Evolutionary conservation across 2,113 vertebrate genomes (phyloP).

Genomic region (Hymenochirus boettgeri): DNA sequence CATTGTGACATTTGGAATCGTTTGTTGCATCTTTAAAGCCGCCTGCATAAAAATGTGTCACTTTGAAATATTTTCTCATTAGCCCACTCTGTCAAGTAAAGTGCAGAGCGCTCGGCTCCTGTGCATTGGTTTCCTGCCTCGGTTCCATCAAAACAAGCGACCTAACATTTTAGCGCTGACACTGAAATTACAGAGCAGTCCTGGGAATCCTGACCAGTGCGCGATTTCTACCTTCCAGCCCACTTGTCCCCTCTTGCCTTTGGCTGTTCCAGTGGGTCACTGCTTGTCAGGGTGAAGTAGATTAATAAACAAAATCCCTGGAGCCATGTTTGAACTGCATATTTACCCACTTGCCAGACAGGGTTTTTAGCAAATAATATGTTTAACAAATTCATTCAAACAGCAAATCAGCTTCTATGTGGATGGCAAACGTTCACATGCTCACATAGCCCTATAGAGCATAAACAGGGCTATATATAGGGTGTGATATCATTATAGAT

Average conservation of each 20-base stretch:
- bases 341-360: neutral
- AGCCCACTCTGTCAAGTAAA: slow-evolving; percentile 50
- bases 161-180: slow-evolving; percentile 56
- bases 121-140: slow-evolving; percentile 46
- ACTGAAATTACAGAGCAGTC: slow-evolving; percentile 54
- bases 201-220: slow-evolving; percentile 47
- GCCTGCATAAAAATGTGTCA: slow-evolving; percentile 46
- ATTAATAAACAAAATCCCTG: slow-evolving; percentile 6
- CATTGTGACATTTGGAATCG: slow-evolving; percentile 43
- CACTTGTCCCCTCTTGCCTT: slow-evolving; percentile 28
- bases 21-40: slow-evolving; percentile 45
- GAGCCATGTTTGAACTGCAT: neutral
- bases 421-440: too few relatives aligned
- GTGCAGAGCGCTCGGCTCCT: slow-evolving; percentile 38
- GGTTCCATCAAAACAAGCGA: slow-evolving; percentile 57
- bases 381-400: neutral
- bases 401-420: neutral
- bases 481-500: too few relatives aligned
- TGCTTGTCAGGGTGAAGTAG: slow-evolving; percentile 52
- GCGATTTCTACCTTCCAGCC: slow-evolving; percentile 26
- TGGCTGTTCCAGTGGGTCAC: slow-evolving; percentile 48
- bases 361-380: neutral
- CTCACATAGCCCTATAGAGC: too few relatives aligned
- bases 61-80: slow-evolving; percentile 55
- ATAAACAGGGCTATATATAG: too few relatives aligned